Percentiles rank a stretch among this genome's conserved stretches.
Evolutionary conservation across 2,888 invertebrate genomes (phyloP).

Genomic region (Mylabris sibirica): DNA sequence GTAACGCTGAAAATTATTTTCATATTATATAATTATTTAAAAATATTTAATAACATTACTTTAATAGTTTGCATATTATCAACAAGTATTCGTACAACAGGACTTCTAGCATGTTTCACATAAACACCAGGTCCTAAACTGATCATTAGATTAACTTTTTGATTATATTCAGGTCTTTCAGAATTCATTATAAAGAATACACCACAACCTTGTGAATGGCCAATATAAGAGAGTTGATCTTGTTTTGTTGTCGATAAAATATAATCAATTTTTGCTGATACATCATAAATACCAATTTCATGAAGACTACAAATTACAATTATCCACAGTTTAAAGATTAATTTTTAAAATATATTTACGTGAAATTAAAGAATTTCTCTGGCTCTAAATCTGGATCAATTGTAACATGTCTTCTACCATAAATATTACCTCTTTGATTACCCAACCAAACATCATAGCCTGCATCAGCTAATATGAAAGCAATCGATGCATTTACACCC

Average conservation of each 20-base stretch:
- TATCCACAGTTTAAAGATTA: no score
- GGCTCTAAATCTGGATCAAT: conserved; percentile 36
- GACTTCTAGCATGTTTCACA: conserved; percentile 63
- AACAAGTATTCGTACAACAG: conserved; percentile 60
- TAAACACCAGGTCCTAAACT: conserved; percentile 71
- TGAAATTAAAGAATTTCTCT: conserved; percentile 27
- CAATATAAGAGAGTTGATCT: conserved; percentile 74
- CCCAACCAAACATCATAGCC: conserved; percentile 44
- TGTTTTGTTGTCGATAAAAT: conserved; percentile 66
- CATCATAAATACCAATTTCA: conserved; percentile 78
- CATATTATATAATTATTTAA: no score
- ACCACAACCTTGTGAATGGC: conserved; percentile 81
- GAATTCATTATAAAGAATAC: conserved; percentile 73
- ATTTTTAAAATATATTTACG: background rate
- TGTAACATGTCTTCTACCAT: conserved; percentile 60
- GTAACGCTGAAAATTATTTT: conserved; percentile 13
- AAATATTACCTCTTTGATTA: conserved; percentile 67
- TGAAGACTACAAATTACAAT: conserved; percentile 83
- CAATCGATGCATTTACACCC: conserved; percentile 36
- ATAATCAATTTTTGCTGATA: conserved; percentile 82
- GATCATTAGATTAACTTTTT: conserved; percentile 69
- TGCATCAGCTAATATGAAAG: conserved; percentile 36
- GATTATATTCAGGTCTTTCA: conserved; percentile 69
- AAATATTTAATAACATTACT: conserved; percentile 32
- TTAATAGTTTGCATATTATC: conserved; percentile 58